Evolutionary conservation across 2,113 vertebrate species (phyloP).

Genomic region (Callipepla californica): DNA sequence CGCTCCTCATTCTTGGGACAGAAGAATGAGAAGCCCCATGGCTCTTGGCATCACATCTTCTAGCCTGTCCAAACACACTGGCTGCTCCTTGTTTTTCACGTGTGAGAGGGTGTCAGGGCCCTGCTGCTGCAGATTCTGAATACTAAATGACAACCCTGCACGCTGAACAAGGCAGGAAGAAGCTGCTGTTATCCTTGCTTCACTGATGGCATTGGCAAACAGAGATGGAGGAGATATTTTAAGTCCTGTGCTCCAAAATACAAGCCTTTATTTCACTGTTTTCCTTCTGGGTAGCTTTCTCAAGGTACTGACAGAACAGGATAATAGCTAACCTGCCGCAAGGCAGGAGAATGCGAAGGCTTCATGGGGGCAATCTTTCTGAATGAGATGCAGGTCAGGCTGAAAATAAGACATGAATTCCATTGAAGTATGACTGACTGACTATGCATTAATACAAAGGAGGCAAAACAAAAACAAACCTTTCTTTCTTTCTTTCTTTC

Average conservation of each 20-base stretch:
- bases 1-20: neutral
- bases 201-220: accelerated
- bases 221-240: neutral
- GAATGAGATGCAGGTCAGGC: neutral
- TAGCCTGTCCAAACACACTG: neutral
- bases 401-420: neutral
- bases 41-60: neutral
- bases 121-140: neutral
- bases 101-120: too few relatives aligned
- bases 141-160: neutral
- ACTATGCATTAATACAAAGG: neutral
- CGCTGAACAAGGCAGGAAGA: neutral
- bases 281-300: neutral
- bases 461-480: neutral
- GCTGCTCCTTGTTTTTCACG: too few relatives aligned
- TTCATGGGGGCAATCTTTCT: neutral
- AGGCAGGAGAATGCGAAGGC: neutral
- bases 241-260: neutral
- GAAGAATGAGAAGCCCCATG: too few relatives aligned
- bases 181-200: neutral
- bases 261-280: neutral
- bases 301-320: neutral
- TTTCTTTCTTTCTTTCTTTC: too few relatives aligned
- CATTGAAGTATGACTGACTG: neutral
- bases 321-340: neutral